These are phyloP conservation scores for Candoia aspera DNA, from an alignment of 2,113 vertebrate species.

Conservation along the genomic window DNA sequence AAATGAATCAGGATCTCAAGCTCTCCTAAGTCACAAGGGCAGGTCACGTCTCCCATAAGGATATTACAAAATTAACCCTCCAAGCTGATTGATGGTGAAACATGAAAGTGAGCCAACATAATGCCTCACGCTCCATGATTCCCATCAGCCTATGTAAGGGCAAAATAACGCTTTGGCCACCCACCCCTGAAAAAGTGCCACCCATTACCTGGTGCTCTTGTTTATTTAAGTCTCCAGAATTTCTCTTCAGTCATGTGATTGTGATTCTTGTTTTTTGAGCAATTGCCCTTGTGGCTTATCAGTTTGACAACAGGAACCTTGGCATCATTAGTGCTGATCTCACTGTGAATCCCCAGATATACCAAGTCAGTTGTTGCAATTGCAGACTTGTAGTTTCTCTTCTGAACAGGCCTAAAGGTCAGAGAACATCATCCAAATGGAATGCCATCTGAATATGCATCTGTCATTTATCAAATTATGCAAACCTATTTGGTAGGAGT, in stretches of 20 bases:
- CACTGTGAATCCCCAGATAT: neutral
- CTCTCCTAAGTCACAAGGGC: neutral
- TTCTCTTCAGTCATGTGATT: neutral
- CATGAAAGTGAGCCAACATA: neutral
- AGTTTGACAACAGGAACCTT: neutral
- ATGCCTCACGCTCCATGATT: neutral
- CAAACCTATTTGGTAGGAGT: neutral
- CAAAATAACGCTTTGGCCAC: neutral
- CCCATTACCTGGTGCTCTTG: neutral
- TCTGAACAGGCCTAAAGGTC: neutral
- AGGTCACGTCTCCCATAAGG: neutral
- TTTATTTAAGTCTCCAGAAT: neutral
- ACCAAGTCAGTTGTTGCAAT: neutral
- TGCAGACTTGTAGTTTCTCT: neutral
- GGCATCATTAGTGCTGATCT: conserved; percentile 2
- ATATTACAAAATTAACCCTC: neutral
- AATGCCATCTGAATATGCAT: neutral
- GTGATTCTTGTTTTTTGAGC: neutral
- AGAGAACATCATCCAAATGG: neutral
- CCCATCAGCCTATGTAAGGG: no score
- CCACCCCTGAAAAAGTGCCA: neutral
- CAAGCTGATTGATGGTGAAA: neutral
- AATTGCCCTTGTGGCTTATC: neutral
- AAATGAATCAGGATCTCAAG: neutral
- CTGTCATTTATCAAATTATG: neutral